A percentile compares a stretch with the other conserved stretches of the same genome.
Conservation (phyloP, 2,888 invertebrate genomes). For the Myopa tessellatipennis region DNA sequence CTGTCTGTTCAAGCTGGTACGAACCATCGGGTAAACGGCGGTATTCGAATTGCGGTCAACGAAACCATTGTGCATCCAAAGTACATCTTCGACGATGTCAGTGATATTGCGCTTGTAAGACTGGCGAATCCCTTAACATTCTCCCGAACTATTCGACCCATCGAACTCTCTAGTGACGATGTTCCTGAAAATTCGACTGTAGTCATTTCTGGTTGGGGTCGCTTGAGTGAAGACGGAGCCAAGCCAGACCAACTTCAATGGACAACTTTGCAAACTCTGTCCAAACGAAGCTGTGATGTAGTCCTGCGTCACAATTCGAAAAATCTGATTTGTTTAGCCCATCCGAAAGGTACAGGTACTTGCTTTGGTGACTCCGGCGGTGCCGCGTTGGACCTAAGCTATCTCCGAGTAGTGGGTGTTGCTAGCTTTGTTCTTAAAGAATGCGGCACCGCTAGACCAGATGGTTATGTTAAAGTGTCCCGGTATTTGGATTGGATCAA, state of each 20-base stretch:
- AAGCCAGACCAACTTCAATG: not conserved
- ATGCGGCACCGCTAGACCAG: too few species aligned
- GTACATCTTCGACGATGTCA: slow-evolving; percentile 40
- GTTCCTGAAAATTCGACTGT: slow-evolving; percentile 50
- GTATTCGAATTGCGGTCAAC: slow-evolving; percentile 52
- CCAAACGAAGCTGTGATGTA: not conserved
- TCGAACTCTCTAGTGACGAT: slow-evolving; percentile 49
- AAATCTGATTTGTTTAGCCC: not conserved
- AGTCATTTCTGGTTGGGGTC: slow-evolving; percentile 61
- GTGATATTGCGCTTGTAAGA: slow-evolving; percentile 58
- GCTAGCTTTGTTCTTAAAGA: too few species aligned
- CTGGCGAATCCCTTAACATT: slow-evolving; percentile 50
- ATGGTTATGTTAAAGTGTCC: too few species aligned
- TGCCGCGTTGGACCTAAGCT: too few species aligned
- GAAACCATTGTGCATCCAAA: slow-evolving; percentile 52
- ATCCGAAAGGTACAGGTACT: not conserved
- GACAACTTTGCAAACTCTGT: not conserved
- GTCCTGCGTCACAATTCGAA: not conserved
- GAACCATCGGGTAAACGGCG: slow-evolving; percentile 58
- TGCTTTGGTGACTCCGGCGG: not conserved
- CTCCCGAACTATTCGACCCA: slow-evolving; percentile 48
- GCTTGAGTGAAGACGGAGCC: slow-evolving; percentile 40
- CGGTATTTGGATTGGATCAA: too few species aligned
- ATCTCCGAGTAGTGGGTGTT: too few species aligned
- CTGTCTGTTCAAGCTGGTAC: slow-evolving; percentile 60